Conservation (phyloP, 2,113 vertebrate species). For the Antechinus stuartii region DNA sequence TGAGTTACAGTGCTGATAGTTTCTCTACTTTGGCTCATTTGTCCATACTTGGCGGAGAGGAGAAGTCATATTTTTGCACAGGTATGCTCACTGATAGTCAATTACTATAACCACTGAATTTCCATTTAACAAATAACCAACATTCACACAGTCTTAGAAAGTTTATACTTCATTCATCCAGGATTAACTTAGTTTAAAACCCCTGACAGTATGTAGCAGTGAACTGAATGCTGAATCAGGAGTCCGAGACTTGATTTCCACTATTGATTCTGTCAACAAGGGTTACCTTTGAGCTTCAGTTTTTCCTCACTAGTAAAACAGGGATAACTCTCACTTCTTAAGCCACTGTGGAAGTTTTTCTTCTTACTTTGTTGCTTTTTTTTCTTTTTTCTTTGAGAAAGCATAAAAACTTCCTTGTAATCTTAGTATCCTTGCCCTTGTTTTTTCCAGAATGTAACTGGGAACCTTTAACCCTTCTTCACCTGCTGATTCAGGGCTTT, state of each 20-base stretch:
- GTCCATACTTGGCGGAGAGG: neutral
- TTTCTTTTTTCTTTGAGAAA: neutral
- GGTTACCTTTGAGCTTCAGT: neutral
- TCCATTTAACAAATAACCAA: neutral
- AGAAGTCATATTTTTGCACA: neutral
- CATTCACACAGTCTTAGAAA: neutral
- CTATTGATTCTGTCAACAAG: neutral
- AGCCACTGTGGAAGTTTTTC: neutral
- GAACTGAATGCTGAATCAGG: neutral
- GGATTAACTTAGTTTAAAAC: neutral
- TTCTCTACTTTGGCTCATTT: neutral
- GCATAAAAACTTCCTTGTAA: neutral
- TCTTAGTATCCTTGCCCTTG: neutral
- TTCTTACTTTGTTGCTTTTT: neutral
- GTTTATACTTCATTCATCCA: neutral
- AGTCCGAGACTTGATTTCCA: neutral
- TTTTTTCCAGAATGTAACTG: neutral
- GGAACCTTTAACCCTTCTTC: neutral
- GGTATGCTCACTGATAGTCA: neutral
- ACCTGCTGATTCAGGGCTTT: neutral
- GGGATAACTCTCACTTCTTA: neutral
- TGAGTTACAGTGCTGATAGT: neutral
- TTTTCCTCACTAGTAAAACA: neutral
- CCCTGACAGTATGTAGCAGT: neutral
- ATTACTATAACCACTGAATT: neutral